Conservation (phyloP, 2,888 invertebrate species). For the Rhodophaea formosa region DNA sequence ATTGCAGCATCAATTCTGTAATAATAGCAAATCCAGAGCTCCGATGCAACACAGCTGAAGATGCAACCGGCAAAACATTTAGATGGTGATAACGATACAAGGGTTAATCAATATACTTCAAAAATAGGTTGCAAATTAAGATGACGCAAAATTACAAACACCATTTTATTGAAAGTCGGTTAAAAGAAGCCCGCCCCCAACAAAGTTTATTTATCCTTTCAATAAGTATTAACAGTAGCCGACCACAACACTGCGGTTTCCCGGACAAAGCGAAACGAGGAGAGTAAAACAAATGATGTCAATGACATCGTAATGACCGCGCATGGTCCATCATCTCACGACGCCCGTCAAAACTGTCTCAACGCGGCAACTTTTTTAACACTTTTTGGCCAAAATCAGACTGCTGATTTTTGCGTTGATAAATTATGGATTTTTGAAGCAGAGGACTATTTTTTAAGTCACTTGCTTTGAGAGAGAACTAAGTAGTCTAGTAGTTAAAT, state of each 20-base stretch:
- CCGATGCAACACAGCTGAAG: too few relatives aligned
- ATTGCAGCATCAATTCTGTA: too few relatives aligned
- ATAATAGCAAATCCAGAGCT: too few relatives aligned
- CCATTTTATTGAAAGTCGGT: too few relatives aligned
- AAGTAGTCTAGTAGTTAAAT: too few relatives aligned
- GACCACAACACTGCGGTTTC: constrained; percentile 51
- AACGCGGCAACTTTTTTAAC: constrained; percentile 28
- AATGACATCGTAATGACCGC: constrained; percentile 65
- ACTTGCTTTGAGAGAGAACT: too few relatives aligned
- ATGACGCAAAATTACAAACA: too few relatives aligned
- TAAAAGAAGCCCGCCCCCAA: not conserved
- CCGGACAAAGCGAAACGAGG: constrained; percentile 44
- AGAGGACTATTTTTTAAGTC: not conserved
- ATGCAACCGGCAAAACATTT: too few relatives aligned
- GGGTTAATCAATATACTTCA: too few relatives aligned
- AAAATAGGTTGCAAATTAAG: too few relatives aligned
- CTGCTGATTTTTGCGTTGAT: constrained; percentile 22
- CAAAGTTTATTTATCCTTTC: not conserved
- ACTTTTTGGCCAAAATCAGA: constrained; percentile 20
- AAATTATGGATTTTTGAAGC: constrained; percentile 9
- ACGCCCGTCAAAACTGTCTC: constrained; percentile 62
- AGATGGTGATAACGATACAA: too few relatives aligned
- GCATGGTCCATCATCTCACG: constrained; percentile 52
- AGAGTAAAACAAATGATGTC: constrained; percentile 65
- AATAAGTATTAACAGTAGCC: constrained; percentile 34